Evolutionary conservation across 2,797 vertebrate genomes (phyloP).

Genomic region (Coccyzus lansbergi): DNA sequence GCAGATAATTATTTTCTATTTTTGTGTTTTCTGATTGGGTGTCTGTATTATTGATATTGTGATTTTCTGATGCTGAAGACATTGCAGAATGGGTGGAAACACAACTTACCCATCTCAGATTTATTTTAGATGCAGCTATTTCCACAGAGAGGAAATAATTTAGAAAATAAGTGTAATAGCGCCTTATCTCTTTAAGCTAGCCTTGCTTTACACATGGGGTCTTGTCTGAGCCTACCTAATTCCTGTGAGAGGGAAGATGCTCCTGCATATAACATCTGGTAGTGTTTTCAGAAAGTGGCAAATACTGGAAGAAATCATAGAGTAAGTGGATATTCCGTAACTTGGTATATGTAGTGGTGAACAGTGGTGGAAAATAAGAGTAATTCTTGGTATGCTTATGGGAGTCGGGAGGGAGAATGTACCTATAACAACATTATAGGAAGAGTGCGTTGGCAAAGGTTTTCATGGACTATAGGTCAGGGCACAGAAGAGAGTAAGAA

Average conservation of each 20-base stretch:
- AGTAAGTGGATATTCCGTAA: background rate
- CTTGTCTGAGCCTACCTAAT: background rate
- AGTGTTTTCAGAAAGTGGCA: constrained; percentile 1
- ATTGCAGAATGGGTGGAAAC: background rate
- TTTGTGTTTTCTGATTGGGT: background rate
- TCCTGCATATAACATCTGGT: background rate
- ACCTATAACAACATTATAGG: background rate
- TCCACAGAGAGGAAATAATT: background rate
- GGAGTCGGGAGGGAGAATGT: background rate
- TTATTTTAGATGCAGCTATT: background rate
- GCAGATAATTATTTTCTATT: background rate
- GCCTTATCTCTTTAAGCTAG: background rate
- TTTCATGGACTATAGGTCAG: background rate
- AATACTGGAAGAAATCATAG: background rate
- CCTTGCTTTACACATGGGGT: background rate
- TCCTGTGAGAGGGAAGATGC: background rate
- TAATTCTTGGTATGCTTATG: background rate
- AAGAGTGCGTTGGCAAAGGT: background rate
- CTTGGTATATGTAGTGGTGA: constrained; percentile 22
- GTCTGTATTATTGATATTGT: background rate
- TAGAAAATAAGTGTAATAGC: background rate
- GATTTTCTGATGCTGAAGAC: background rate
- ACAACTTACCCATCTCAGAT: background rate
- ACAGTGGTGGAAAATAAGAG: background rate
- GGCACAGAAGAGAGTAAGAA: background rate